phyloP scores from a whole-genome alignment of 1,140 invertebrate genomes.

The Ridgeia piscesae region DNA sequence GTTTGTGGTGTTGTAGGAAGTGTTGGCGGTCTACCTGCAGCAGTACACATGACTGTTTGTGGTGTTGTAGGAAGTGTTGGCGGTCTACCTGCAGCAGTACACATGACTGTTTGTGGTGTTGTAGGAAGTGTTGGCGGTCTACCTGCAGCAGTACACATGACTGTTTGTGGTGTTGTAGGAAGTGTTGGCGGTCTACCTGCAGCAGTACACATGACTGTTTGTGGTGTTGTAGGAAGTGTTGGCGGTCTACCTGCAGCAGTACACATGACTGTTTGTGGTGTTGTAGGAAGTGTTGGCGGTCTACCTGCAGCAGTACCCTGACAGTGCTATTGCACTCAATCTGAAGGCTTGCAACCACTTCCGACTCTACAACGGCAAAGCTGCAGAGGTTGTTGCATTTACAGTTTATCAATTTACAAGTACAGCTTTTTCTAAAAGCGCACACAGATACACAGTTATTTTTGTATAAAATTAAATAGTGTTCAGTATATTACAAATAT shows the following conservation, averaged over 20 bases:
- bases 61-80: too few relatives aligned
- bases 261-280: constrained; percentile 44
- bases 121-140: too few relatives aligned
- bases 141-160: too few relatives aligned
- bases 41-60: too few relatives aligned
- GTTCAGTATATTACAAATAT: background rate
- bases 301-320: constrained; percentile 88
- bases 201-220: too few relatives aligned
- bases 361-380: constrained; percentile 89
- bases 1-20: too few relatives aligned
- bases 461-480: background rate
- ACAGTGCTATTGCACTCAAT: constrained; percentile 93
- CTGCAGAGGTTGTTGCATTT: constrained; percentile 71
- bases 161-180: too few relatives aligned
- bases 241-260: background rate
- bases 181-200: too few relatives aligned
- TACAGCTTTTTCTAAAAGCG: background rate
- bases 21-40: too few relatives aligned
- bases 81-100: too few relatives aligned
- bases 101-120: too few relatives aligned
- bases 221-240: too few relatives aligned
- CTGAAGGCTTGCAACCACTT: constrained; percentile 89
- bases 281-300: constrained; percentile 92
- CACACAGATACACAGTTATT: background rate
- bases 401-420: background rate